Percentiles rank a stretch among this genome's conserved stretches.
Conservation (phyloP, 2,113 vertebrate genomes). For the Mustelus asterias region DNA sequence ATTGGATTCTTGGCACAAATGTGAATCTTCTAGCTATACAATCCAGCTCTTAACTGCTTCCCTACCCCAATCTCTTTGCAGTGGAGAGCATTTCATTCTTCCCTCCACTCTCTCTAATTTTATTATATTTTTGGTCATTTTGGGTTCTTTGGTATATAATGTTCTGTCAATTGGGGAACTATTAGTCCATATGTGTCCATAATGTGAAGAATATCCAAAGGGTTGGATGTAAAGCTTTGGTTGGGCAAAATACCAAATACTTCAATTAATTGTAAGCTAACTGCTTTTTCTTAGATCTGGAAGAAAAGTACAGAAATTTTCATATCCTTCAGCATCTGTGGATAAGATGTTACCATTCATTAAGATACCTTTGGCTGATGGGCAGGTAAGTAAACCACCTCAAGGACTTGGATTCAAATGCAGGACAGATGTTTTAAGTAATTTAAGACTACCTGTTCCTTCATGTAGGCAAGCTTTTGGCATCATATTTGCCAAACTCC, state of each 20-base stretch:
- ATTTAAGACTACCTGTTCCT: too few species aligned
- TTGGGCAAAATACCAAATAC: background rate
- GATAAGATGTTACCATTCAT: conserved; percentile 49
- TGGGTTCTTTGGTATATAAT: background rate
- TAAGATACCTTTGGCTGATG: conserved; percentile 57
- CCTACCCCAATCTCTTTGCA: too few species aligned
- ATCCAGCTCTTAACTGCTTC: background rate
- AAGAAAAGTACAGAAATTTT: conserved; percentile 43
- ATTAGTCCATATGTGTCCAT: background rate
- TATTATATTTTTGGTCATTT: too few species aligned
- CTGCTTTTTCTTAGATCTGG: conserved; percentile 13
- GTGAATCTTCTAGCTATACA: background rate
- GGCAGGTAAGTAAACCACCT: conserved; percentile 47
- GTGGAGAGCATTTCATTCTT: background rate
- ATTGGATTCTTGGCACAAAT: too few species aligned
- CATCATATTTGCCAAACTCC: too few species aligned
- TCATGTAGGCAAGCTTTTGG: too few species aligned
- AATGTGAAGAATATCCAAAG: background rate
- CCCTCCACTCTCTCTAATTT: background rate
- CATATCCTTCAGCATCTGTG: conserved; percentile 43
- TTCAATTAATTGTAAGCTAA: background rate
- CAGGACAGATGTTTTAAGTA: background rate
- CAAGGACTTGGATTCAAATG: background rate
- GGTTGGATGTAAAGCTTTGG: background rate
- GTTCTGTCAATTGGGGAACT: too few species aligned